phyloP scores from a whole-genome alignment of 2,888 invertebrate genomes.

The Gymnosoma rotundatum region DNA sequence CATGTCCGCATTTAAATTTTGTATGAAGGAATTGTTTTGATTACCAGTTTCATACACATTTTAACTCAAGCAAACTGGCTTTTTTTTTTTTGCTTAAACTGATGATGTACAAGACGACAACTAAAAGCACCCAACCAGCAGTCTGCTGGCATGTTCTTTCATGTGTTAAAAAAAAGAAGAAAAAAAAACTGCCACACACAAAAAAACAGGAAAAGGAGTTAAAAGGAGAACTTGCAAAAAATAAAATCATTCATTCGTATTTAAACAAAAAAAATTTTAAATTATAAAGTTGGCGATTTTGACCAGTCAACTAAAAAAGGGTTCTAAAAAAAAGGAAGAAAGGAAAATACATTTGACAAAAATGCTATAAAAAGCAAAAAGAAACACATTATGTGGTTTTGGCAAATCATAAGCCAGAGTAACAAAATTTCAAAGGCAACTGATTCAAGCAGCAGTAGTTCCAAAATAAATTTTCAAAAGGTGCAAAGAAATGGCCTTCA shows the following conservation, averaged over 20 bases:
- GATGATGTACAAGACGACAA: slow-evolving; percentile 20
- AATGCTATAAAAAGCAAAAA: background rate
- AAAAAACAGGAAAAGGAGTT: slow-evolving; percentile 18
- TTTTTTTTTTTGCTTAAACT: slow-evolving; percentile 5
- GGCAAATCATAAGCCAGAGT: background rate
- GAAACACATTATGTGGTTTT: background rate
- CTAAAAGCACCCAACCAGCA: slow-evolving; percentile 19
- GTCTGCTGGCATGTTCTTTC: slow-evolving; percentile 1
- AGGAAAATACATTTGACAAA: background rate
- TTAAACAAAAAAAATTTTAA: slow-evolving; percentile 20
- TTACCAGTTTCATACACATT: slow-evolving; percentile 57
- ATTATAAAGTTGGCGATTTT: slow-evolving; percentile 46
- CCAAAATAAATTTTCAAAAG: no score
- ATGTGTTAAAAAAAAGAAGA: background rate
- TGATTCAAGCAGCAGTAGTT: background rate
- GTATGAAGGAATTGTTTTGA: slow-evolving; percentile 55
- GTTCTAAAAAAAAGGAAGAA: background rate
- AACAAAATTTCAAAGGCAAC: background rate
- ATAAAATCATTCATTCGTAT: slow-evolving; percentile 12
- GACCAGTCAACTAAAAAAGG: slow-evolving; percentile 19
- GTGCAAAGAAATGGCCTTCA: no score
- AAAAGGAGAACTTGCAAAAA: slow-evolving; percentile 22
- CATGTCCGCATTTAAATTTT: slow-evolving; percentile 18
- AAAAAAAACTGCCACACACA: background rate
- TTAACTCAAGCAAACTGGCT: slow-evolving; percentile 53